Evolutionary conservation across 2,113 vertebrate genomes (phyloP), one percentile per base, ranked within the genome.

Genomic region (Cyprinodon brontotheroides): DNA sequence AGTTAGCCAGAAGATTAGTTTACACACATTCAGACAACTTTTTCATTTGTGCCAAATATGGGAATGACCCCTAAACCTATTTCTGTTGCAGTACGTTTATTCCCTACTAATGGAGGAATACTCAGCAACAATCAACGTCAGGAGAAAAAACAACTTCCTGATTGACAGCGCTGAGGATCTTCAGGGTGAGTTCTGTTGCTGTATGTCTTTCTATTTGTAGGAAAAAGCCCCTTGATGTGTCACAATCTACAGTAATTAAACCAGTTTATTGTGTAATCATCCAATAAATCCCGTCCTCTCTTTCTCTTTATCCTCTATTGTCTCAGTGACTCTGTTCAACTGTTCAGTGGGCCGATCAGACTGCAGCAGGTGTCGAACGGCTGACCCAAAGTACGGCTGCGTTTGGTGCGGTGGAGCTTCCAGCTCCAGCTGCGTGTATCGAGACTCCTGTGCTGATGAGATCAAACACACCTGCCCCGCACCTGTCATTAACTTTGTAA

Each of bases 281-380:
- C 20, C 5, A 53, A 53, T 53, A 53, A 8, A 53, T 3, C 29
- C 29, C 29, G 22, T 38, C 4, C 40, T 48, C 37, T 4, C 1
- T 64, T 10, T 63, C 50, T n/a, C 17, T 12, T 14, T 64, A 17
- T 15, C 47, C 15, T 68, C 6, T 20, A n/a, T 64, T 4, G 29
- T 63, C 72, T 12, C 92, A 99, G 98, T 99, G 86, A 96, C 94
- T 4, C 89, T 99, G 53, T 99, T 98, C 81, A 97, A 99, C 85
- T 99, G 98, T 72, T 97, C 97, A 0, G 96, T 98, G 94, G 97
- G 96, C 15, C 96, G 96, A 0, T 92, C 90, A 0, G 98, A 99
- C 90, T 99, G 97, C 85, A 99, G 98, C 92, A 96, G 93, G 59
- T 99, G 98, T 90, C 96, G 96, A 37, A 98, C 97, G 0, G 97